phyloP scores from a whole-genome alignment of 2,888 invertebrate genomes.

The Euspilapteryx auroguttella region DNA sequence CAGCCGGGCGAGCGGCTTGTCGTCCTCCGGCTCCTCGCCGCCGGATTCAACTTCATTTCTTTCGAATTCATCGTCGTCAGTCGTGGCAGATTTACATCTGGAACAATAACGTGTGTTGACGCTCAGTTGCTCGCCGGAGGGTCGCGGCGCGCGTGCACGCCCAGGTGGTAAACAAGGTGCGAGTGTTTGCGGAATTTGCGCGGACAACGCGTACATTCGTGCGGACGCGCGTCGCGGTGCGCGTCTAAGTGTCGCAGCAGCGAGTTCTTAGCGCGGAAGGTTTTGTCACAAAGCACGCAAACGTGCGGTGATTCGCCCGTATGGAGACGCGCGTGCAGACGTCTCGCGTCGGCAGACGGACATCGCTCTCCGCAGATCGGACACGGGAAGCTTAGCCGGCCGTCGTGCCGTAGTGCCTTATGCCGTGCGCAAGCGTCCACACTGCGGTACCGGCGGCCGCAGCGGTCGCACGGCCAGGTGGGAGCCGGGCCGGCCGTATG shows the following conservation, averaged over 20 bases:
- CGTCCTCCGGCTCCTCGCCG: conserved; percentile 12
- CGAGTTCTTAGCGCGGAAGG: conserved; percentile 26
- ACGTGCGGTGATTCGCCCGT: conserved; percentile 40
- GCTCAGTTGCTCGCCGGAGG: background rate
- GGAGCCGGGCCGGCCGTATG: conserved; percentile 13
- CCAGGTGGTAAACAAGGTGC: conserved; percentile 34
- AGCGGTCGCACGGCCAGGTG: conserved; percentile 31
- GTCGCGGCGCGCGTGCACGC: no score
- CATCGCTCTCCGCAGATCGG: conserved; percentile 47
- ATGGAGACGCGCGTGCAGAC: conserved; percentile 39
- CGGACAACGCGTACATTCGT: conserved; percentile 26
- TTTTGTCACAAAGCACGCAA: conserved; percentile 37
- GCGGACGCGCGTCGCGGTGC: conserved; percentile 25
- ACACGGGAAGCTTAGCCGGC: conserved; percentile 37
- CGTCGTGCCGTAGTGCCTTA: conserved; percentile 32
- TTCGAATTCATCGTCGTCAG: no score
- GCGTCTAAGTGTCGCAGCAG: conserved; percentile 25
- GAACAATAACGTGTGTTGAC: conserved; percentile 22
- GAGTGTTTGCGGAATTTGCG: conserved; percentile 30
- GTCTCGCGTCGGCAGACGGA: conserved; percentile 30
- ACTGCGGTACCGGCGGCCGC: conserved; percentile 40
- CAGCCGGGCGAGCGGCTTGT: conserved; percentile 14
- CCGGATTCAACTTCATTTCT: conserved; percentile 1
- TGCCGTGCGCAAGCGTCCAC: conserved; percentile 43
- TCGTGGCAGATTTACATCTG: conserved; percentile 21